Conservation (phyloP, 2,113 vertebrate genomes). For the Dipodomys stephensi region DNA sequence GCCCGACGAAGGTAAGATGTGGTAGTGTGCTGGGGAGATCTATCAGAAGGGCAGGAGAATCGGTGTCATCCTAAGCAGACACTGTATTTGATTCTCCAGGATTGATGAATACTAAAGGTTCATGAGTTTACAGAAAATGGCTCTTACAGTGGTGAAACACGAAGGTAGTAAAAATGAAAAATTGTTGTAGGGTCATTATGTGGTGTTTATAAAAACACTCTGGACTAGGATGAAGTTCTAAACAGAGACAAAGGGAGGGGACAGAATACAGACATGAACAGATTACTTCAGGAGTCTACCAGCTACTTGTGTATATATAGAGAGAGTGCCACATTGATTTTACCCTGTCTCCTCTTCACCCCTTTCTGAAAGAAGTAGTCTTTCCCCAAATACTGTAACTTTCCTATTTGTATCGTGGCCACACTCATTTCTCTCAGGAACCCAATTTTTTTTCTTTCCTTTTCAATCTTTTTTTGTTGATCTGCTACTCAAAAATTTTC, state of each 20-base stretch:
- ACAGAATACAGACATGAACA: too few relatives aligned
- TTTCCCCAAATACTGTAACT: background rate
- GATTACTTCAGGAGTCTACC: background rate
- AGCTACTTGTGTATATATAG: too few relatives aligned
- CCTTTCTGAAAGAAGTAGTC: background rate
- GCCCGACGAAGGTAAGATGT: rapidly evolving
- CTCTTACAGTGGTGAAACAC: background rate
- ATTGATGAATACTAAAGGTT: background rate
- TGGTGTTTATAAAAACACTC: background rate
- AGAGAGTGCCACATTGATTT: background rate
- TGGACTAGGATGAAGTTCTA: background rate
- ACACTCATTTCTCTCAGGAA: background rate
- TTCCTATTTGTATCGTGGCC: background rate
- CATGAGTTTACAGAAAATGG: background rate
- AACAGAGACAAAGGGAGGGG: background rate
- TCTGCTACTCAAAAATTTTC: background rate
- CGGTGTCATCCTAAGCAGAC: background rate
- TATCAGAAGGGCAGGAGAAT: background rate
- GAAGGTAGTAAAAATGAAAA: background rate
- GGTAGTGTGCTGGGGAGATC: too few relatives aligned
- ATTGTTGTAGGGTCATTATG: background rate
- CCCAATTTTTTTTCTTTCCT: background rate
- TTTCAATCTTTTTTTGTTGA: background rate
- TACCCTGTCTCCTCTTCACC: background rate
- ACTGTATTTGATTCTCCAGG: background rate